Conservation (phyloP, 2,113 vertebrate genomes). For the Pluvialis apricaria region DNA sequence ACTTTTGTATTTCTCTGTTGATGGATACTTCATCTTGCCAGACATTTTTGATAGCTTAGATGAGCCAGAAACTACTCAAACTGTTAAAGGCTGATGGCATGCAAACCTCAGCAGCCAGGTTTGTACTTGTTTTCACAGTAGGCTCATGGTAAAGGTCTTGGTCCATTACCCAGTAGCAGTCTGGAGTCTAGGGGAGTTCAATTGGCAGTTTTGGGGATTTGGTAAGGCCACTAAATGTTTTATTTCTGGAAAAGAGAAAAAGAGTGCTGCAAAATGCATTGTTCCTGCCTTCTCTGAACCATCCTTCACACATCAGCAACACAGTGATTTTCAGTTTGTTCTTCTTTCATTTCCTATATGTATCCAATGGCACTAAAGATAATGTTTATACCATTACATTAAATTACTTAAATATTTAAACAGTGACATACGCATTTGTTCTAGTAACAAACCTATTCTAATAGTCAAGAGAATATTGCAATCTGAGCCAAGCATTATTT, state of each 20-base stretch:
- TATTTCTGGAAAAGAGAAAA: background rate
- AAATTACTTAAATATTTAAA: conserved; percentile 28
- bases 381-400: background rate
- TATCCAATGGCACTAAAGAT: background rate
- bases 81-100: background rate
- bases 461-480: background rate
- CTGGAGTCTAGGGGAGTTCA: background rate
- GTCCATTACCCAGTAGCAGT: background rate
- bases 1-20: background rate
- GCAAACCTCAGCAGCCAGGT: background rate
- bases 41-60: background rate
- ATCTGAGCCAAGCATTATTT: background rate
- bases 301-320: background rate
- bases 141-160: background rate
- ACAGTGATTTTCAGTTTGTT: background rate
- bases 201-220: background rate
- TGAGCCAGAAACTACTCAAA: background rate
- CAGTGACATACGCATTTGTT: background rate
- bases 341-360: background rate
- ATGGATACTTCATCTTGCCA: background rate
- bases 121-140: background rate
- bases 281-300: background rate
- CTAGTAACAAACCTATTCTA: background rate
- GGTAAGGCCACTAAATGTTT: background rate
- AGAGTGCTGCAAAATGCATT: background rate